Percentiles rank a stretch among this genome's conserved stretches.
Conservation (phyloP, 2,113 vertebrate genomes). For the Misgurnus mizolepis region DNA sequence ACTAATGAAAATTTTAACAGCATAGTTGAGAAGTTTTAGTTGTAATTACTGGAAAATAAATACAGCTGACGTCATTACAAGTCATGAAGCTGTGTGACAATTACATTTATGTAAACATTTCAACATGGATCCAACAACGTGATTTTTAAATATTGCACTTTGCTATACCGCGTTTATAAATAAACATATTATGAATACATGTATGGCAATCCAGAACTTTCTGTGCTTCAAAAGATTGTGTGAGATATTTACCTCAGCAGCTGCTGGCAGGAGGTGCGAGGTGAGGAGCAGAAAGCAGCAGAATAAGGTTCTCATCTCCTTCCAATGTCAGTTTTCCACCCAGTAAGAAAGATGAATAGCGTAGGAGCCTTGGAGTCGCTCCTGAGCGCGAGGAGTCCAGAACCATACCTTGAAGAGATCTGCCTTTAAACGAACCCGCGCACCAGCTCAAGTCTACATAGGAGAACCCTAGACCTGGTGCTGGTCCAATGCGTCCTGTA, state of each 20-base stretch:
- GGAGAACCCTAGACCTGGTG: constrained; percentile 56
- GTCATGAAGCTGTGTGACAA: no score
- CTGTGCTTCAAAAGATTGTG: neutral
- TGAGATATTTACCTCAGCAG: constrained; percentile 81
- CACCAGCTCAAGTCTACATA: constrained; percentile 48
- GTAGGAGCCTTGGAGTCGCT: constrained; percentile 88
- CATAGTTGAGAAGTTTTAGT: neutral
- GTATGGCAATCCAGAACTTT: neutral
- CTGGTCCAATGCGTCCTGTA: constrained; percentile 49
- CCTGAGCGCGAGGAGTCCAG: constrained; percentile 83
- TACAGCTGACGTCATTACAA: neutral
- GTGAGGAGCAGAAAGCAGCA: constrained; percentile 86
- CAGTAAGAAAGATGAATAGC: constrained; percentile 74
- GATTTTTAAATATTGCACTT: no score
- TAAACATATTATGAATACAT: no score
- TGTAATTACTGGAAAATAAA: neutral
- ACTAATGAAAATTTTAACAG: no score
- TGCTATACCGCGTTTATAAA: no score
- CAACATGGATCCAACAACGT: no score
- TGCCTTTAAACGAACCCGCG: constrained; percentile 60
- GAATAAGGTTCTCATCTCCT: constrained; percentile 92
- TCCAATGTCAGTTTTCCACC: constrained; percentile 77
- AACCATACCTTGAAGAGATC: constrained; percentile 88
- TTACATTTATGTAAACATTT: no score
- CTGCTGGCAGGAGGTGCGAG: constrained; percentile 83